phyloP scores from a whole-genome alignment of 2,797 vertebrate genomes.

The Emys orbicularis region DNA sequence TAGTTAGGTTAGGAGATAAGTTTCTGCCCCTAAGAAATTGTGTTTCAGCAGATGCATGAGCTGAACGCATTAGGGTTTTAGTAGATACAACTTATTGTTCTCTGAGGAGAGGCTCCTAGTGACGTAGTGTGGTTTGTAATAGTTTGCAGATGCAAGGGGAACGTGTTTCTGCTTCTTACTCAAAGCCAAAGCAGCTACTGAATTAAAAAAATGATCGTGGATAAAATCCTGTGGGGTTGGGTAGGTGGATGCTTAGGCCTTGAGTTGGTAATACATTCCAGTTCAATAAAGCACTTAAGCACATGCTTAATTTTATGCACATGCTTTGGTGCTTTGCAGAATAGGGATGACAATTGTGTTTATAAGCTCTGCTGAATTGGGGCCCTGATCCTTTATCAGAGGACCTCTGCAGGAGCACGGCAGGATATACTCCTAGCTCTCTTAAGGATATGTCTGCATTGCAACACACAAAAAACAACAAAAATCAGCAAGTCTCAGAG shows the following conservation, averaged over 20 bases:
- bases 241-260: background rate
- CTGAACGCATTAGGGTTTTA: background rate
- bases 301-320: background rate
- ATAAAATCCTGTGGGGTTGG: fast-evolving
- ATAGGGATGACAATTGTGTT: too few species aligned
- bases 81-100: background rate
- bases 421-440: background rate
- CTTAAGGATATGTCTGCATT: too few species aligned
- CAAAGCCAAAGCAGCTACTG: slow-evolving; percentile 23
- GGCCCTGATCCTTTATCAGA: background rate
- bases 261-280: background rate
- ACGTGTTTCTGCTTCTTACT: background rate
- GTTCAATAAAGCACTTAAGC: background rate
- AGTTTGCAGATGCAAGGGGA: background rate
- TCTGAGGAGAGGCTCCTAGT: background rate
- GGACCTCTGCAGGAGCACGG: fast-evolving
- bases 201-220: background rate
- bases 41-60: background rate
- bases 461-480: too few species aligned
- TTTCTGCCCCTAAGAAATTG: background rate
- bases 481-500: too few species aligned
- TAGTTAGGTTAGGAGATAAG: background rate
- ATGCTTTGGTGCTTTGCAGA: background rate
- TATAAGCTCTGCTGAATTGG: background rate
- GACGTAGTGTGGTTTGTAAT: background rate